Base-by-base conservation (phyloP, 53 echinoderm and acorn worm species). In the Crossaster papposus region DNA sequence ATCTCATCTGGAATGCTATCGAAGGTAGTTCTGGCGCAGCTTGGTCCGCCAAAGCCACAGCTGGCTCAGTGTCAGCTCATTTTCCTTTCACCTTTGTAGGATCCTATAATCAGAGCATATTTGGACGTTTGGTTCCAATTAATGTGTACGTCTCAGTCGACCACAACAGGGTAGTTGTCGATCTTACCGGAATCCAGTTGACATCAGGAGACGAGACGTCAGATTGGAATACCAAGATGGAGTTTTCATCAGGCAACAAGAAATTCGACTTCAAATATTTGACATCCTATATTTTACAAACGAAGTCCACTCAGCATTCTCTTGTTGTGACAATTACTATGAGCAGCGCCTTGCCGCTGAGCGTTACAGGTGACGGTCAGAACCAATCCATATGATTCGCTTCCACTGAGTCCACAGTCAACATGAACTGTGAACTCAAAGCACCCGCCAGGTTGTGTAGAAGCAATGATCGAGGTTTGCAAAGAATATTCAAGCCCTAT, bases 171-270 rank as follows among this genome's bases (percentile, higher is more conserved):
- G 51, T 51, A 11, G 30, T 36, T 50, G 79, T 88, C n/a, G 44
- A 62, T 64, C 51, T 88, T 7, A 29, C 51, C 15, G 79, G 72
- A 51, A 88, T 88, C 79, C 17, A 62, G 20, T 88, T 88, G 24
- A 17, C n/a, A 23, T 14, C 78, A 7, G 79, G 65, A 33, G 64
- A 78, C 14, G 36, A 30, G n/a, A 58, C 78, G 11, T 79, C 64
- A 79, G 71, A 30, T 79, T 79, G 54, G 51, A 30, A 54, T 2
- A 9, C 44, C 44, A 44, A 44, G 2, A 1, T 44, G 44, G 44
- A 7, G 0, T 44, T 7, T 9, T 44, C 44, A 0, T 9, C 44
- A 1, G 44, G 44, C 1, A 1, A 9, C 44, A 44, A 9, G 44
- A 44, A 44, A 44, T 44, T 7, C 44, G 5, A 5, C 44, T 44